Evolutionary conservation across 1,140 invertebrate species (phyloP).

Genomic region (roundworm (Caenorhabditis elegans)): WBcel235 BX284606.5:11499501-11500000

Average conservation of each 20-base stretch:
- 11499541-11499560: slow-evolving; percentile 1
- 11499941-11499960: slow-evolving; percentile 28
- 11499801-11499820: background rate
- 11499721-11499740: background rate
- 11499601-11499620: slow-evolving; percentile 48
- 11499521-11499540: background rate
- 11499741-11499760: background rate
- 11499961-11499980: background rate
- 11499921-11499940: slow-evolving; percentile 17
- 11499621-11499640: slow-evolving; percentile 39
- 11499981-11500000: background rate
- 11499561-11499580: background rate
- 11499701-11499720: slow-evolving; percentile 28
- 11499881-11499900: background rate
- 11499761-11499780: too few relatives aligned
- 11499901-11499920: background rate
- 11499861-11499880: background rate
- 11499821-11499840: slow-evolving; percentile 23
- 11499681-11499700: background rate
- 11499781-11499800: background rate
- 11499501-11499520: background rate
- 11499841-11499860: background rate
- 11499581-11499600: slow-evolving; percentile 4
- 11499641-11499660: slow-evolving; percentile 36
- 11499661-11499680: slow-evolving; percentile 36